phyloP scores from a whole-genome alignment of 2,888 invertebrate species.

The Mellilla xanthometata region DNA sequence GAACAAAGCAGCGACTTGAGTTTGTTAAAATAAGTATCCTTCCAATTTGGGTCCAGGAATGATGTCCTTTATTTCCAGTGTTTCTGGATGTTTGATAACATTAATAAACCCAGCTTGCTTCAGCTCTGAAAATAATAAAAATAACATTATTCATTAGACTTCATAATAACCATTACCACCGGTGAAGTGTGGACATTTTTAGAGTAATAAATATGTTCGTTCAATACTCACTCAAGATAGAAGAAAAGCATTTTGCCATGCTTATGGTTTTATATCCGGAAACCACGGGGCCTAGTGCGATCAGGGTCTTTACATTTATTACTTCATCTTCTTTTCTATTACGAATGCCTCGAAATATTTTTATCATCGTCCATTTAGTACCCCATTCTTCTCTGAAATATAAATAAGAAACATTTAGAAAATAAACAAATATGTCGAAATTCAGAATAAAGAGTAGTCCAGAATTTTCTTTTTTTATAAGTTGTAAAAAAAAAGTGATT shows the following conservation, averaged over 20 bases:
- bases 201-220: too few species aligned
- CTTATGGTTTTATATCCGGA: conserved; percentile 43
- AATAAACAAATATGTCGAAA: too few species aligned
- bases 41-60: conserved; percentile 49
- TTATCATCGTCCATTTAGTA: conserved; percentile 63
- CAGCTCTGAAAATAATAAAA: conserved; percentile 52
- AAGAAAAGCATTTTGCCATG: conserved; percentile 62
- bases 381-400: conserved; percentile 64
- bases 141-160: too few species aligned
- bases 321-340: conserved; percentile 25
- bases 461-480: too few species aligned
- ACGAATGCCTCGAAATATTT: conserved; percentile 44
- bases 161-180: too few species aligned
- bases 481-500: too few species aligned
- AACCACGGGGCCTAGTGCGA: conserved; percentile 47
- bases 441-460: too few species aligned
- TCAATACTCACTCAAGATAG: conserved; percentile 61
- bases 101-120: conserved; percentile 60
- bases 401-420: too few species aligned
- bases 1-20: too few species aligned
- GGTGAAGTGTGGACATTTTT: background rate
- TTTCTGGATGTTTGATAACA: conserved; percentile 48
- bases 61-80: conserved; percentile 56
- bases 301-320: conserved; percentile 43
- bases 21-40: conserved; percentile 1